Conservation (phyloP, 37 sponge, comb jelly and placozoan genomes). For the Chondrosia reniformis region DNA sequence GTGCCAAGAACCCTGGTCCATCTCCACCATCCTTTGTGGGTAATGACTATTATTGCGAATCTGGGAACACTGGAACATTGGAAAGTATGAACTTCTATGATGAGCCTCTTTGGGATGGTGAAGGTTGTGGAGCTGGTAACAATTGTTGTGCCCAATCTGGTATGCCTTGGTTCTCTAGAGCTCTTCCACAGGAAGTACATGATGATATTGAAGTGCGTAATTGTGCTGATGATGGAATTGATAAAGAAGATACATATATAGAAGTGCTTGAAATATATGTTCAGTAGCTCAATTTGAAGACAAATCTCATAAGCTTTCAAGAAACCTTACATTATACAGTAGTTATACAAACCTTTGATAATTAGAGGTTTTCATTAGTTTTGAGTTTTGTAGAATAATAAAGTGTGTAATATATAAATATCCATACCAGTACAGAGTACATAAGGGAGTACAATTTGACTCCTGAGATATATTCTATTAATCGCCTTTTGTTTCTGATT, state of each 20-base stretch:
- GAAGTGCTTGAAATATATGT: constrained; percentile 8
- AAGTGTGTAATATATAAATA: too few relatives aligned
- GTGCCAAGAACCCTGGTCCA: constrained; percentile 1
- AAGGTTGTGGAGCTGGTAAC: constrained; percentile 20
- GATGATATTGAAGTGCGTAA: constrained; percentile 24
- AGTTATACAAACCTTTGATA: too few relatives aligned
- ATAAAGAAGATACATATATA: not conserved
- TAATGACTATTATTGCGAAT: constrained; percentile 16
- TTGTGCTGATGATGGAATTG: not conserved
- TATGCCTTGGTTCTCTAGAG: constrained; percentile 22
- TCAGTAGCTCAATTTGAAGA: too few relatives aligned
- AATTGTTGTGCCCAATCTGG: constrained; percentile 15
- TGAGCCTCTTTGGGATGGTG: constrained; percentile 31
- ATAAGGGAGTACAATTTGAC: too few relatives aligned
- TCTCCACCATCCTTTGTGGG: constrained; percentile 20
- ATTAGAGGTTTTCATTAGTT: too few relatives aligned
- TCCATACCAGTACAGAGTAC: too few relatives aligned
- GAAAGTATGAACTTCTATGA: not conserved
- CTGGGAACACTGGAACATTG: constrained; percentile 19
- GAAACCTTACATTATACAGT: too few relatives aligned
- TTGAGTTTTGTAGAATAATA: too few relatives aligned
- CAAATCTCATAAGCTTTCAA: too few relatives aligned
- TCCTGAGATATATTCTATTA: too few relatives aligned
- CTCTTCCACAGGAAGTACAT: constrained; percentile 16
- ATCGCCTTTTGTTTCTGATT: too few relatives aligned